These are phyloP conservation scores for Corythoichthys haematopterus DNA, from an alignment of 2,113 vertebrate species.

Conservation along the genomic window DNA sequence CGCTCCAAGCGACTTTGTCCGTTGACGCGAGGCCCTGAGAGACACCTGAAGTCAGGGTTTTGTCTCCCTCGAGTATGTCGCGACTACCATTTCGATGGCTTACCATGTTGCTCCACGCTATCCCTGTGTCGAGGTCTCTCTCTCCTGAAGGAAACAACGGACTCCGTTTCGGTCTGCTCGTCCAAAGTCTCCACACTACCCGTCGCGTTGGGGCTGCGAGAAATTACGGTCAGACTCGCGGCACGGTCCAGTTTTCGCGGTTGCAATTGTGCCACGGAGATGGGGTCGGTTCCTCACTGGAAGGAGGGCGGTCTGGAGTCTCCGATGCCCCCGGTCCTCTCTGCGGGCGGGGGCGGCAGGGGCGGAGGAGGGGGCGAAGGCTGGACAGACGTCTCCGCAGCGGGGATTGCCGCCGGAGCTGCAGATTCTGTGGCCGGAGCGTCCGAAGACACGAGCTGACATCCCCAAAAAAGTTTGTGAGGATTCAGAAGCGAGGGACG, in stretches of 20 bases:
- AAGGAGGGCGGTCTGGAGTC: conserved; percentile 89
- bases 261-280: not conserved
- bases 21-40: conserved; percentile 67
- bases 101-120: conserved; percentile 77
- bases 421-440: conserved; percentile 62
- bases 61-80: conserved; percentile 34
- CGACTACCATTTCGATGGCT: conserved; percentile 41
- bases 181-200: conserved; percentile 86
- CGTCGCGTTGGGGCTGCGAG: conserved; percentile 77
- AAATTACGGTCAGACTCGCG: not conserved
- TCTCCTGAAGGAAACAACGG: conserved; percentile 81
- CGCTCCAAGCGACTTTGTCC: conserved; percentile 78
- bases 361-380: conserved; percentile 80
- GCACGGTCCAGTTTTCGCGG: not conserved
- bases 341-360: conserved; percentile 78
- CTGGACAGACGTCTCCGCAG: conserved; percentile 68
- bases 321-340: conserved; percentile 86
- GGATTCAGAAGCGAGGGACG: conserved; percentile 21
- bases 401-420: conserved; percentile 58
- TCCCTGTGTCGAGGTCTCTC: conserved; percentile 82
- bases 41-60: conserved; percentile 13
- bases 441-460: conserved; percentile 84
- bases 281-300: conserved; percentile 74
- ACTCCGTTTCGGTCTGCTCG: conserved; percentile 84
- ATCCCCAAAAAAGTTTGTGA: not conserved